Base-by-base conservation (phyloP, 2,113 vertebrate species). In the Muntiacus muntjak region DNA sequence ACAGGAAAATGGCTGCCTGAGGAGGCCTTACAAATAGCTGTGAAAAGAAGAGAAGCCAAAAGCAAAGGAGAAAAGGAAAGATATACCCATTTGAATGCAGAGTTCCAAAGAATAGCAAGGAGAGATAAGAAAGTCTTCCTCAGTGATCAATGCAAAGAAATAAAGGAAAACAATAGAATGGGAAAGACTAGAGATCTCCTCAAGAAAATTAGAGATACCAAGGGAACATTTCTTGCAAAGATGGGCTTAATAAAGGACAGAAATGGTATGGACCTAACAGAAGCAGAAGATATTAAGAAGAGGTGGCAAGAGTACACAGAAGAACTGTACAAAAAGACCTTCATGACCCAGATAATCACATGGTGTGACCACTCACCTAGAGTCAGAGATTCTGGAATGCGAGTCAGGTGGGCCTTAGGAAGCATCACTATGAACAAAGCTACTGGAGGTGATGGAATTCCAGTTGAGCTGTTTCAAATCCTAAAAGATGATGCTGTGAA, bases 381-480 rank as follows among this genome's bases (percentile, higher is more conserved):
- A 64, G 62, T 15, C 62, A n/a, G 3, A 64, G 7, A n/a, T 64
- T 9, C 15, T 64, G 15, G 15, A 64, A 64, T 9, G 3, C 0
- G 1, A 64, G 62, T 17, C 30, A n/a, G n/a, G 30, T 64, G 15
- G 62, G 62, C 7, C 62, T 64, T n/a, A 64, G 62, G 1, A n/a
- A 64, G 62, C 15, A 64, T 64, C 15, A 64, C 30, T 8, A 64
- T 0, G 1, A 64, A 64, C 30, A n/a, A 64, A 64, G 62, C 30
- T 64, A n/a, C 30, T n/a, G 30, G 30, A 64, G 62, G 62, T n/a
- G 30, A 17, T n/a, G 7, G 62, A 64, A 64, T 64, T n/a, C 62
- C 15, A 64, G 1, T 64, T 17, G 0, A 64, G 30, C 30, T 64
- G 2, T 17, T 64, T 64, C 62, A 64, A 7, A 17, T n/a, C 62